phyloP scores from a whole-genome alignment of 23 tunicate genomes.

The Ciona savignyi region DNA sequence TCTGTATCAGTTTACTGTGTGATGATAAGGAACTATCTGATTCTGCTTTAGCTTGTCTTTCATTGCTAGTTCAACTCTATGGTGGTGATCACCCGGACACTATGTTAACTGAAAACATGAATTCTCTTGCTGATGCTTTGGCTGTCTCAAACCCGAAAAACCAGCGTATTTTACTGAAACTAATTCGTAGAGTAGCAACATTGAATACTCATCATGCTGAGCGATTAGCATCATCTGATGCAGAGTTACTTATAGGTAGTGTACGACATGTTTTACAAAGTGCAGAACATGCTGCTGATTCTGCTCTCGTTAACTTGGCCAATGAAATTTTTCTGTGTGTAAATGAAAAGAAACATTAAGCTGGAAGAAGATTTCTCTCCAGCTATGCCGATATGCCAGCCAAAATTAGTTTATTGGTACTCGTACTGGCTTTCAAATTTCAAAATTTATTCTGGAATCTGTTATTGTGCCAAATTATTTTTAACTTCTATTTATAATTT shows the following conservation, averaged over 20 bases:
- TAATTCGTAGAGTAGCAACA: slow-evolving; percentile 57
- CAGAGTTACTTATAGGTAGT: background rate
- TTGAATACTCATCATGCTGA: slow-evolving; percentile 72
- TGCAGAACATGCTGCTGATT: background rate
- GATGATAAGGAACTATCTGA: slow-evolving; percentile 80
- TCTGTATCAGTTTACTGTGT: slow-evolving; percentile 64
- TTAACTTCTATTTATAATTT: too few species aligned
- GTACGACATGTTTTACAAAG: background rate
- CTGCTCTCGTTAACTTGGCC: background rate
- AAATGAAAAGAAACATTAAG: too few species aligned
- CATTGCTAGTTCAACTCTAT: slow-evolving; percentile 80
- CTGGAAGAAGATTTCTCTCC: too few species aligned
- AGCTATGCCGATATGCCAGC: too few species aligned
- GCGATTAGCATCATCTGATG: slow-evolving; percentile 11
- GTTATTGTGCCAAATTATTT: too few species aligned
- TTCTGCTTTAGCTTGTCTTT: slow-evolving; percentile 62
- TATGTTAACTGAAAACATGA: slow-evolving; percentile 64
- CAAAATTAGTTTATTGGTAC: too few species aligned
- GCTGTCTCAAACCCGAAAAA: slow-evolving; percentile 38
- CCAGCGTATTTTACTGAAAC: slow-evolving; percentile 68
- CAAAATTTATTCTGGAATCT: too few species aligned
- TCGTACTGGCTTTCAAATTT: too few species aligned
- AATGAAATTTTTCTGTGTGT: background rate
- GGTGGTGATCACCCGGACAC: slow-evolving; percentile 97
- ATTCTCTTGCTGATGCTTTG: slow-evolving; percentile 57